Percentiles rank a stretch among this genome's conserved stretches.
These are phyloP conservation scores for Amniataba percoides DNA, from an alignment of 2,797 vertebrate species.

Conservation along the genomic window DNA sequence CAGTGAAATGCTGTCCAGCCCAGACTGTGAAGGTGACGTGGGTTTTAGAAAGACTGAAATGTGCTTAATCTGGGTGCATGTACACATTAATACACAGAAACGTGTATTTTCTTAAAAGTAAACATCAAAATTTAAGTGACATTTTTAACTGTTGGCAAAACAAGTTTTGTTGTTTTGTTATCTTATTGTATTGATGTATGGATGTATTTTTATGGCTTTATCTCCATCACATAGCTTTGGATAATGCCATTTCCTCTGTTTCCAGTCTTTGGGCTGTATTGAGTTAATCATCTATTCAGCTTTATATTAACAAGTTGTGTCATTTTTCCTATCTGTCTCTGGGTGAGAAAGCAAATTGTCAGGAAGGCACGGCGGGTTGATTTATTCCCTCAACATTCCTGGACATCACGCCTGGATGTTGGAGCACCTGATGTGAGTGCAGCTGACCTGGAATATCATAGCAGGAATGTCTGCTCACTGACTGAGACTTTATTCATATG, in stretches of 20 bases:
- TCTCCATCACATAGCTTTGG: too few relatives aligned
- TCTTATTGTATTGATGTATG: background rate
- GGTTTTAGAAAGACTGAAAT: background rate
- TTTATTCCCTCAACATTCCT: slow-evolving; percentile 30
- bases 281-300: background rate
- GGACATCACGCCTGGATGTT: slow-evolving; percentile 37
- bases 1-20: background rate
- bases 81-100: background rate
- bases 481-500: slow-evolving; percentile 35
- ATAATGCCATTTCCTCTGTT: background rate
- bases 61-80: background rate
- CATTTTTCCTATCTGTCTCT: background rate
- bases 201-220: background rate
- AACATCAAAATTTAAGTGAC: background rate
- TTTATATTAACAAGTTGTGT: background rate
- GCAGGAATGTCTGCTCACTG: slow-evolving; percentile 18
- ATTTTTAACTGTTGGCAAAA: background rate
- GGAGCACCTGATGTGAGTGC: slow-evolving; percentile 39
- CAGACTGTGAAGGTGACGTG: background rate
- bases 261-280: background rate
- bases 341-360: background rate
- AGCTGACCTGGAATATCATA: slow-evolving; percentile 50
- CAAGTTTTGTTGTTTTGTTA: background rate
- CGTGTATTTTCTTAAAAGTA: background rate
- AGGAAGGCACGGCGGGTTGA: slow-evolving; percentile 13